A percentile compares a stretch with the other conserved stretches of the same genome.
phyloP scores from a whole-genome alignment of 2,113 vertebrate species.

The Laticauda colubrina region DNA sequence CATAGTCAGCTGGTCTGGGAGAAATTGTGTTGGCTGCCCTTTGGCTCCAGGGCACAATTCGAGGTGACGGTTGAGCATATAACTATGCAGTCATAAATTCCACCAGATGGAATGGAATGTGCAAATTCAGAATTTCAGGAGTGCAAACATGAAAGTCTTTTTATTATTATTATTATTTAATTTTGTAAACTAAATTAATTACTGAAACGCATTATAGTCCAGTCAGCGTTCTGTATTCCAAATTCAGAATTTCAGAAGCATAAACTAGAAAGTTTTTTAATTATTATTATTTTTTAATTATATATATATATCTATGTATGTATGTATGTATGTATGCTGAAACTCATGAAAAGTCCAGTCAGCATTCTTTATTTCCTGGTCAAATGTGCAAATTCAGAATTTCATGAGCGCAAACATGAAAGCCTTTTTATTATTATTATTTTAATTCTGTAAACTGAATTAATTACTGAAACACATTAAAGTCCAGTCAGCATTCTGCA shows the following conservation, averaged over 20 bases:
- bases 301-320: too few relatives aligned
- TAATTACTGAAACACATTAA: not conserved
- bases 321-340: too few relatives aligned
- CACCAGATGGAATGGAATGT: not conserved
- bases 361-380: too few relatives aligned
- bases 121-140: not conserved
- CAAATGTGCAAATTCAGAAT: not conserved
- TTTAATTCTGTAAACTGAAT: too few relatives aligned
- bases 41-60: not conserved
- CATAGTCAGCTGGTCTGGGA: not conserved
- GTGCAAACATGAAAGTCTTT: not conserved
- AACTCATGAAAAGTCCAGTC: too few relatives aligned
- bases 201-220: too few relatives aligned
- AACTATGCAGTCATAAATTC: not conserved
- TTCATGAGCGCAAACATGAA: not conserved
- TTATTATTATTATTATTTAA: too few relatives aligned
- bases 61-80: not conserved
- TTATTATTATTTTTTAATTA: too few relatives aligned
- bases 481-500: not conserved
- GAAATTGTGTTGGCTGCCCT: not conserved
- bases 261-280: too few relatives aligned
- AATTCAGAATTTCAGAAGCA: not conserved
- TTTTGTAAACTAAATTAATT: too few relatives aligned
- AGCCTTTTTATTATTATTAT: too few relatives aligned
- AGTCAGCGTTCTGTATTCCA: too few relatives aligned